These are phyloP conservation scores for Calliphora vicina DNA, from an alignment of 1,140 invertebrate genomes.

Conservation along the genomic window DNA sequence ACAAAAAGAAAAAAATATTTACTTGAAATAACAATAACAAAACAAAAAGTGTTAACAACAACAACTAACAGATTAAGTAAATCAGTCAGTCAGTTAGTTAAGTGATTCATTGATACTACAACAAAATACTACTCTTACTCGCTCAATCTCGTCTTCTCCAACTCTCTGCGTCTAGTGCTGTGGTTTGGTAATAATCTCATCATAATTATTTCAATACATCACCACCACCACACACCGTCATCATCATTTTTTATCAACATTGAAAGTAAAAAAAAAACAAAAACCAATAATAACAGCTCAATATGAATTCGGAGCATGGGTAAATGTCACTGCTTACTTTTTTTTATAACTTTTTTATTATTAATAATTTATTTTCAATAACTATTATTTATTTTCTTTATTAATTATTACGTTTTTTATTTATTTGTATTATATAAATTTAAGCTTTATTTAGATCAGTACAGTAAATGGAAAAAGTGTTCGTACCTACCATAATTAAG, in stretches of 20 bases:
- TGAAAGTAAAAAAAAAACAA: constrained; percentile 43
- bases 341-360: constrained; percentile 21
- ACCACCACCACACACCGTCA: not conserved
- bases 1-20: no score
- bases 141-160: not conserved
- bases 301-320: constrained; percentile 64
- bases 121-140: not conserved
- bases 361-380: constrained; percentile 1
- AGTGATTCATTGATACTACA: not conserved
- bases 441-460: not conserved
- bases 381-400: not conserved
- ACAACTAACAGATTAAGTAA: not conserved
- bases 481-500: no score
- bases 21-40: not conserved
- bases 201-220: no score
- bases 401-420: not conserved
- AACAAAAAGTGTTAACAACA: constrained; percentile 15
- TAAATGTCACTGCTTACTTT: constrained; percentile 42
- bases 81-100: not conserved
- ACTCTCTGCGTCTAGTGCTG: not conserved
- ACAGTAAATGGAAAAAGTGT: no score
- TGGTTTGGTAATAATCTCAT: not conserved
- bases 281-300: constrained; percentile 43
- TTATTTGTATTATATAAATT: not conserved
- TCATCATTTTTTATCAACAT: constrained; percentile 21